Evolutionary conservation across 2,888 invertebrate species (phyloP).

Genomic region (Kuschelorhynchus macadamiae): DNA sequence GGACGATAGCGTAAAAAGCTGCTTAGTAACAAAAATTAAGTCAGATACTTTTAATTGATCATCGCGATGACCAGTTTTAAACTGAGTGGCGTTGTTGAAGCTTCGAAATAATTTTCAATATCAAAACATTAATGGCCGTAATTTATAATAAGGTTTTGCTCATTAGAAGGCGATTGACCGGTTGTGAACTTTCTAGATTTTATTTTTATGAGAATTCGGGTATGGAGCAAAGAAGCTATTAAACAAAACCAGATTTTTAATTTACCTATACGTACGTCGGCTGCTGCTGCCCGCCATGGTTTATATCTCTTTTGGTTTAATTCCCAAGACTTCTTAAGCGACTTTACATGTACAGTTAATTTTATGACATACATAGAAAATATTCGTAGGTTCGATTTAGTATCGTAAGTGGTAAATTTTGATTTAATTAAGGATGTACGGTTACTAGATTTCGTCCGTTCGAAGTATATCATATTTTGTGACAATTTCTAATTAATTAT

Average conservation of each 20-base stretch:
- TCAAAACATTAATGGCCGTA: constrained; percentile 40
- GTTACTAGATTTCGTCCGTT: too few relatives aligned
- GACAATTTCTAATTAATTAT: too few relatives aligned
- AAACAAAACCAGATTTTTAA: constrained; percentile 51
- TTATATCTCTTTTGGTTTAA: constrained; percentile 44
- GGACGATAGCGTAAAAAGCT: constrained; percentile 11
- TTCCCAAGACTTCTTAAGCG: constrained; percentile 38
- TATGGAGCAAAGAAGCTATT: constrained; percentile 45
- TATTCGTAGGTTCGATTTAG: constrained; percentile 28
- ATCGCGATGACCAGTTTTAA: constrained; percentile 35
- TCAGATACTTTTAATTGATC: constrained; percentile 42
- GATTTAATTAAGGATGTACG: too few relatives aligned
- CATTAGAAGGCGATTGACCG: constrained; percentile 50
- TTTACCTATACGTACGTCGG: constrained; percentile 37
- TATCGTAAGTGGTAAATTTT: too few relatives aligned
- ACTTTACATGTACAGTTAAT: constrained; percentile 43
- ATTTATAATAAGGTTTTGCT: constrained; percentile 49
- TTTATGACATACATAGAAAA: constrained; percentile 28
- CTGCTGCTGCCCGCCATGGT: constrained; percentile 39
- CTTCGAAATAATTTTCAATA: constrained; percentile 44
- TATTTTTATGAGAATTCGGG: constrained; percentile 48
- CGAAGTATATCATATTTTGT: too few relatives aligned
- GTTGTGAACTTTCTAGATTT: constrained; percentile 47
- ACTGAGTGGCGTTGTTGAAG: constrained; percentile 31
- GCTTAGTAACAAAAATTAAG: constrained; percentile 39